Percentiles rank a stretch among this genome's conserved stretches.
Evolutionary conservation across 23 tunicate genomes (phyloP).

Genomic region (Styela plicata): DNA sequence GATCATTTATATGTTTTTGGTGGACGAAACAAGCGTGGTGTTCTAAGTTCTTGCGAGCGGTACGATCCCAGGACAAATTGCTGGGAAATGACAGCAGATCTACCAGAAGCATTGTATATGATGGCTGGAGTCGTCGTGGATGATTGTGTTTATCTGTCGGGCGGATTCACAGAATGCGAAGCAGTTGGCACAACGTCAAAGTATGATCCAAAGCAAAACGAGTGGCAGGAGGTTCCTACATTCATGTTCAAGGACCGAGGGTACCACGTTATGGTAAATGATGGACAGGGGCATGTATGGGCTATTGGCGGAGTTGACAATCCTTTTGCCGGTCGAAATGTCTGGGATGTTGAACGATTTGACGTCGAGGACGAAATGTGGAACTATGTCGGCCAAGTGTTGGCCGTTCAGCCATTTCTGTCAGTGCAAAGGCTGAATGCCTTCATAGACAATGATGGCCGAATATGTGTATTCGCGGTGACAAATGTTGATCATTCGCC

Average conservation of each 20-base stretch:
- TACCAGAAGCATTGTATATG: constrained; percentile 86
- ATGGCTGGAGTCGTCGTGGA: constrained; percentile 54
- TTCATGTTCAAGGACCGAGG: constrained; percentile 70
- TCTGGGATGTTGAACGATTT: constrained; percentile 88
- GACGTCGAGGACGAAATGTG: constrained; percentile 43
- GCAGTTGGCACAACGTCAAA: constrained; percentile 47
- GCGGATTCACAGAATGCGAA: constrained; percentile 71
- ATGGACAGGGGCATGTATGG: constrained; percentile 58
- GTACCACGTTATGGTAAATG: constrained; percentile 75
- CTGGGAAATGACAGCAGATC: constrained; percentile 47
- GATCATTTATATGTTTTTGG: constrained; percentile 70
- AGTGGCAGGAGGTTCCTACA: constrained; percentile 38
- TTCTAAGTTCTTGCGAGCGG: constrained; percentile 54
- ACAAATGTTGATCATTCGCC: constrained; percentile 48
- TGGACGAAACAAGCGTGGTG: constrained; percentile 66
- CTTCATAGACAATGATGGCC: constrained; percentile 23
- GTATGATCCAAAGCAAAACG: constrained; percentile 38
- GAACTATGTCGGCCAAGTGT: constrained; percentile 73
- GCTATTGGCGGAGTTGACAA: constrained; percentile 85
- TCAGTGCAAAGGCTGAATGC: constrained; percentile 65
- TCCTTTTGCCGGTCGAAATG: constrained; percentile 85
- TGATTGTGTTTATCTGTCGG: constrained; percentile 54
- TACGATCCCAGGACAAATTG: constrained; percentile 44
- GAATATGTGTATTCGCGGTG: constrained; percentile 64
- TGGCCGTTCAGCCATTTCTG: constrained; percentile 65